Evolutionary conservation across 2,113 vertebrate species (phyloP), one percentile per base, ranked within the genome.

Genomic region (Peromyscus californicus): DNA sequence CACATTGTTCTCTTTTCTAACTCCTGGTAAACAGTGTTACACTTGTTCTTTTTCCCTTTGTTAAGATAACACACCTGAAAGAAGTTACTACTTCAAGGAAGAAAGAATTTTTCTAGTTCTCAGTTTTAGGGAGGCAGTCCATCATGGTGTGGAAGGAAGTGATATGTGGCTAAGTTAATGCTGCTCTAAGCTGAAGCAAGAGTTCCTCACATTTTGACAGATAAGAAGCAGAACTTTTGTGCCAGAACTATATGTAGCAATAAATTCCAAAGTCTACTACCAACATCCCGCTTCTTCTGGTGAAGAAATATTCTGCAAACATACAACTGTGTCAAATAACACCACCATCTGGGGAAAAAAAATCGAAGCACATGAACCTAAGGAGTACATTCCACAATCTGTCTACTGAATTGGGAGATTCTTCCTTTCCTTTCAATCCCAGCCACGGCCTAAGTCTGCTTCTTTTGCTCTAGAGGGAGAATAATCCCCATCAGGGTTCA

Each of bases 1-100:
- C 1, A 10, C 22, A 31, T 22, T 51, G 6, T 4, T 33, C 8
- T 8, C 3, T 29, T 39, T 4, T 24, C 5, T 8, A 65, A 19
- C 6, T 2, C 2, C 31, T 51, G 16, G 12, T 15, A 75, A 51
- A 1, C 15, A 63, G 9, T 22, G 13, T 8, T 26, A 2, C 17
- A 48, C 8, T 63, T 26, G 3, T 29, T 63, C n/a, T n/a, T n/a
- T n/a, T n/a, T n/a, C n/a, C n/a, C 12, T 17, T 42, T 31, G 3
- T 45, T 65, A 26, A 45, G 6, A 24, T 33, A 12, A 19, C 39
- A 67, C 67, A 48, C 5, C 15, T 48, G 61, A 33, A 7, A 9
- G 26, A 48, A 21, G 16, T 85, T 65, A 45, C 24, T 65, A 80
- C 31, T 80, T 3, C 61, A 84, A 6, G 33, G 4, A 82, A 21